Evolutionary conservation across 2,888 invertebrate species (phyloP), one percentile per base, ranked within the genome.

Genomic region (Hydriomena furcata): DNA sequence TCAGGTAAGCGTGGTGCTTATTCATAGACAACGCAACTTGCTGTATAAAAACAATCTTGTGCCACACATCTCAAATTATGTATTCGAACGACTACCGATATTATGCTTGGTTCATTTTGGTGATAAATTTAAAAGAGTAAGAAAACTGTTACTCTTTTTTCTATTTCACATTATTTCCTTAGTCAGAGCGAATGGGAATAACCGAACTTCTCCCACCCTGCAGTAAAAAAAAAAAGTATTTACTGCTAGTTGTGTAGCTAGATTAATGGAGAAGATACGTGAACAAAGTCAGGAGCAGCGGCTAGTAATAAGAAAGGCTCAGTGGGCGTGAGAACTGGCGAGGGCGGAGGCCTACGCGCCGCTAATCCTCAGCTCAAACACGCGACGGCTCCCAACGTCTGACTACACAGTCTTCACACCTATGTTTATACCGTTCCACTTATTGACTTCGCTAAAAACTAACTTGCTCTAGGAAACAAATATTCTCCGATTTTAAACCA

Each of bases 271-370:
- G n/a, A n/a, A 5, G 10, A 34, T 5, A 21, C 7, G 12, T 13
- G 21, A 8, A 12, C 21, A 13, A 30, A 45, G 41, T 31, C 40
- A 36, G 25, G 21, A 45, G 41, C 24, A 21, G 8, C 6, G 17
- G 69, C 73, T 63, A 71, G 75, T 71, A 76, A 79, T 77, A 77
- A 73, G 78, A 78, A 79, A 82, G 84, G 77, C 71, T 68, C 54
- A 61, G 82, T 85, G 84, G 86, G 86, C 85, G 88, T 85, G 87
- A 74, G 87, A 86, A 84, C 76, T 73, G 65, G 69, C 68, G 79
- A 73, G 73, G 77, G 78, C 77, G 79, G 74, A 65, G 74, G 63
- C 65, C 60, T 52, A 65, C 61, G 66, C 68, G 67, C 68, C 54
- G 81, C 79, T 88, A 88, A 88, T 79, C 73, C 66, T 65, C 66